A percentile compares a stretch with the other conserved stretches of the same genome.
phyloP scores from a whole-genome alignment of 2,113 vertebrate species.

The Galeopterus variegatus region DNA sequence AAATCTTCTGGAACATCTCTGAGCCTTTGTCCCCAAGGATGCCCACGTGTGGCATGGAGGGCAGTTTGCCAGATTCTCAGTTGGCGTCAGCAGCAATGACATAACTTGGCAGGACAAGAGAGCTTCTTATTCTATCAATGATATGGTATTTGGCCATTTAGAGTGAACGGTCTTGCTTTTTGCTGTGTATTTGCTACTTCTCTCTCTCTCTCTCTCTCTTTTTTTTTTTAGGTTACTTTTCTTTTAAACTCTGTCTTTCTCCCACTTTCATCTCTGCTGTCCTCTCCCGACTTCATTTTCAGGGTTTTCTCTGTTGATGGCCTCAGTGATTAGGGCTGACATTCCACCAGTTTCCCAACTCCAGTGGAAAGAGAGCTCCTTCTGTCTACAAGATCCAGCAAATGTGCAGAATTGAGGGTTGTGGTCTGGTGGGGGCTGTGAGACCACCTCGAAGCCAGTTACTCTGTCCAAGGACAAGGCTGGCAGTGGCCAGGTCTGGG shows the following conservation, averaged over 20 bases:
- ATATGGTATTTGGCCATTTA: background rate
- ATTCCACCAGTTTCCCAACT: background rate
- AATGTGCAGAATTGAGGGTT: too few relatives aligned
- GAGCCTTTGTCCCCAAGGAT: fast-evolving
- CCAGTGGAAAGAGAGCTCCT: too few relatives aligned
- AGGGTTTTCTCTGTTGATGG: background rate
- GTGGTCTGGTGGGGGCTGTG: background rate
- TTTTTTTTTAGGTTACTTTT: background rate
- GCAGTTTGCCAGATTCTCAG: fast-evolving
- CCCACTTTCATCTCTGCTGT: background rate
- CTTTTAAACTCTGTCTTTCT: background rate
- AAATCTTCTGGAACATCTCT: background rate
- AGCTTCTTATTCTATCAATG: background rate
- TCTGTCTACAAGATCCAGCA: background rate
- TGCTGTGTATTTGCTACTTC: background rate
- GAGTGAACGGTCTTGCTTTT: background rate
- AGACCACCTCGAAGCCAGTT: background rate
- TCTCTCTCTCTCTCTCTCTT: too few relatives aligned
- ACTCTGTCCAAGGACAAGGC: background rate
- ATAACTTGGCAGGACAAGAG: background rate
- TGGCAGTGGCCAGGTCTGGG: background rate
- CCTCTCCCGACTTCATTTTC: fast-evolving
- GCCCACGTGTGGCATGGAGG: background rate
- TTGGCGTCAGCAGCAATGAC: fast-evolving
- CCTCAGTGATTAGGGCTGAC: background rate